phyloP scores from a whole-genome alignment of 35 echinoderm and acorn worm species.

The Holothuria glaberrima region DNA sequence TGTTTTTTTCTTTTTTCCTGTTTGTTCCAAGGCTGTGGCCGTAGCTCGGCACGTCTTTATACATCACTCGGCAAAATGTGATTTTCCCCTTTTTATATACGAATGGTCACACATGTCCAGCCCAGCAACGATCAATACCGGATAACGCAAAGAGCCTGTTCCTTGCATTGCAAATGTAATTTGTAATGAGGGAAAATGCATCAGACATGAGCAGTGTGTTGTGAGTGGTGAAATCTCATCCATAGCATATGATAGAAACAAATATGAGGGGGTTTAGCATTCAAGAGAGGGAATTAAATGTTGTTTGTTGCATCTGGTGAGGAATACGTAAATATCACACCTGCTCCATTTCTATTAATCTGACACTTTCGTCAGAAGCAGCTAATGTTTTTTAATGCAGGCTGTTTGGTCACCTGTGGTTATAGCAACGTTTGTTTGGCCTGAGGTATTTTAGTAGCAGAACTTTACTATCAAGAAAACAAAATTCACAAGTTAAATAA shows the following conservation, averaged over 20 bases:
- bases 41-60: neutral
- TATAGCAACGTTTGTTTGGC: no score
- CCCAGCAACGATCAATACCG: slow-evolving; percentile 13
- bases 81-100: slow-evolving; percentile 13
- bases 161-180: slow-evolving; percentile 41
- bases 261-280: slow-evolving; percentile 15
- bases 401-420: no score
- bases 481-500: no score
- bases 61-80: neutral
- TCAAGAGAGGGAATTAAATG: neutral
- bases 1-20: neutral
- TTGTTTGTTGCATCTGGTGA: neutral
- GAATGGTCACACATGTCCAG: slow-evolving; percentile 27
- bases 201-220: no score
- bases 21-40: neutral
- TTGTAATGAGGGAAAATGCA: neutral
- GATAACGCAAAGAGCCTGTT: neutral
- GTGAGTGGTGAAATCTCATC: no score
- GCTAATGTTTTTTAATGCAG: no score
- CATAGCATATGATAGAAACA: neutral
- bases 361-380: no score
- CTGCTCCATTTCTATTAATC: neutral
- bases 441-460: no score
- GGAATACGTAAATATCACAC: slow-evolving; percentile 21
- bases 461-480: no score